Conservation (phyloP, 2,888 invertebrate genomes). For the Zygogramma bicolorata region DNA sequence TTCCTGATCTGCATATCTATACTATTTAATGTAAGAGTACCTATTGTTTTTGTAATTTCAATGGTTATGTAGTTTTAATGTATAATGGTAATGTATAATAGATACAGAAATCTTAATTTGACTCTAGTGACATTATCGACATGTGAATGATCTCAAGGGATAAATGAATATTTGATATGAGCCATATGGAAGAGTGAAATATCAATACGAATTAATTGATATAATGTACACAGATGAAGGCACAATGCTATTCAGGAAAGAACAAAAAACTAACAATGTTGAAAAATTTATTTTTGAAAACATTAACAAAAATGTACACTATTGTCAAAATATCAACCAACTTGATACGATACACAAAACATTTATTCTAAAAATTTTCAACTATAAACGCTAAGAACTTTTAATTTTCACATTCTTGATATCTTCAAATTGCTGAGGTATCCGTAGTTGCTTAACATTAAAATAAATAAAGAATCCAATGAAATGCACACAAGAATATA, state of each 20-base stretch:
- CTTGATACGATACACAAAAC: neutral
- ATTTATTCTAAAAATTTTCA: neutral
- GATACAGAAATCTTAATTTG: too few relatives aligned
- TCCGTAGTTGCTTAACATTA: constrained; percentile 75
- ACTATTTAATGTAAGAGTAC: too few relatives aligned
- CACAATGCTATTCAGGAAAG: too few relatives aligned
- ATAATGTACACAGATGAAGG: neutral
- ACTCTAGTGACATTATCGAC: too few relatives aligned
- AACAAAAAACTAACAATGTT: constrained; percentile 31
- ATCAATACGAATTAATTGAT: too few relatives aligned
- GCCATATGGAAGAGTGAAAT: too few relatives aligned
- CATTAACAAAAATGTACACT: constrained; percentile 23
- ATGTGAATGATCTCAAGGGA: too few relatives aligned
- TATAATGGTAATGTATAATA: too few relatives aligned
- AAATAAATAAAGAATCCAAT: constrained; percentile 81
- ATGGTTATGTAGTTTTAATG: too few relatives aligned
- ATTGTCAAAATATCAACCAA: neutral
- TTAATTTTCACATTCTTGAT: constrained; percentile 57
- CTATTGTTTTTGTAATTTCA: too few relatives aligned
- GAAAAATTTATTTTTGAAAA: constrained; percentile 23
- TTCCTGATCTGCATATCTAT: too few relatives aligned
- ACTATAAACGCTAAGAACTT: constrained; percentile 34
- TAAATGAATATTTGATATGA: too few relatives aligned
- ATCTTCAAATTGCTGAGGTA: constrained; percentile 64
- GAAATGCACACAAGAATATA: constrained; percentile 88